Evolutionary conservation across 2,113 vertebrate species (phyloP).

Genomic region (Salvelinus alpinus): DNA sequence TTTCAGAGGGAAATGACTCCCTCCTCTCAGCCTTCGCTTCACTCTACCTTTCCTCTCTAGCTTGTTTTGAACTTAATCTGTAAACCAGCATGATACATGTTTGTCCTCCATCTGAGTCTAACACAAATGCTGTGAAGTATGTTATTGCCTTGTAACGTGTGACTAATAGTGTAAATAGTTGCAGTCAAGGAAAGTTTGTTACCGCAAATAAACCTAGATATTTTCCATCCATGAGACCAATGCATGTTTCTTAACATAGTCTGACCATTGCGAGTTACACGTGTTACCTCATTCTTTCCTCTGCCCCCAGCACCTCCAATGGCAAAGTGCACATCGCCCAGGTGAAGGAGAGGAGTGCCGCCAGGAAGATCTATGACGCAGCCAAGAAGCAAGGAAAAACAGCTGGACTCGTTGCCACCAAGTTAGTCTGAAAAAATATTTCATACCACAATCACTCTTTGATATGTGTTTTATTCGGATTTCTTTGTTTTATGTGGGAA

Average conservation of each 20-base stretch:
- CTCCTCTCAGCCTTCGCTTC: conserved; percentile 39
- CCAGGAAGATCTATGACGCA: conserved; percentile 84
- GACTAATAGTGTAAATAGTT: too few species aligned
- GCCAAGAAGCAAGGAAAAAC: conserved; percentile 80
- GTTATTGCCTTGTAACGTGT: not conserved
- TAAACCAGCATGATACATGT: conserved; percentile 37
- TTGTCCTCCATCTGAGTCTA: conserved; percentile 14
- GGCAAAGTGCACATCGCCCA: conserved; percentile 77
- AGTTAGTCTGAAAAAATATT: conserved; percentile 63
- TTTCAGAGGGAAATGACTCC: conserved; percentile 57
- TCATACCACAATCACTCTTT: not conserved
- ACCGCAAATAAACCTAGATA: too few species aligned
- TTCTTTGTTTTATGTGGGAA: conserved; percentile 3
- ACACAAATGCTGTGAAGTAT: conserved; percentile 5
- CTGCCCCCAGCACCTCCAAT: conserved; percentile 69
- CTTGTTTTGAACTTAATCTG: conserved; percentile 8
- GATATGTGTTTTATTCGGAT: too few species aligned
- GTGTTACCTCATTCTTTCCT: conserved; percentile 40
- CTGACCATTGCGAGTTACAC: conserved; percentile 47
- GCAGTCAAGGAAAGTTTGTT: too few species aligned
- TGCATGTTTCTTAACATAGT: conserved; percentile 39
- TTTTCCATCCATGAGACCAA: not conserved
- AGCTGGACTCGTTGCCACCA: conserved; percentile 82
- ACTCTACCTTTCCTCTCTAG: conserved; percentile 17
- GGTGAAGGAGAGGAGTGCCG: conserved; percentile 80